Conservation (phyloP, 1,140 invertebrate genomes). For the Brachionus sp. region DNA sequence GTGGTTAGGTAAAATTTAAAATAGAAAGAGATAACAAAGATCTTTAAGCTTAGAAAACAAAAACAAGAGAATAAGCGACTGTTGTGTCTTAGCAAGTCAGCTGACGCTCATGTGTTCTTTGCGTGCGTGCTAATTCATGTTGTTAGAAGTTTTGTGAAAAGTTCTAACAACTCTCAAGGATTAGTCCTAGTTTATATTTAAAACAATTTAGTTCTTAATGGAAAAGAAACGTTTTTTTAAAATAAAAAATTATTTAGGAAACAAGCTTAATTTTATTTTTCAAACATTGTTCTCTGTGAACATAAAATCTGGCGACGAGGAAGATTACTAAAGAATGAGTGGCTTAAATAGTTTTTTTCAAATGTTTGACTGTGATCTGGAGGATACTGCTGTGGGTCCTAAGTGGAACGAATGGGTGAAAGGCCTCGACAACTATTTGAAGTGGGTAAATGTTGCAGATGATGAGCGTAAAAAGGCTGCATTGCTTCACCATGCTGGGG, state of each 20-base stretch:
- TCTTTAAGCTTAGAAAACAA: too few relatives aligned
- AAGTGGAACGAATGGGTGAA: background rate
- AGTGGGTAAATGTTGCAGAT: background rate
- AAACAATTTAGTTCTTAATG: background rate
- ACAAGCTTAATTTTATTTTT: background rate
- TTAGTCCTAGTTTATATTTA: background rate
- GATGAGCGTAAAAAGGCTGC: background rate
- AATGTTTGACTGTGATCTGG: background rate
- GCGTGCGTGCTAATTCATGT: background rate
- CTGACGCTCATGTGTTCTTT: background rate
- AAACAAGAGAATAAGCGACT: too few relatives aligned
- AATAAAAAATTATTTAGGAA: background rate
- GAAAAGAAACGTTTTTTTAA: background rate
- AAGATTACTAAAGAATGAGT: background rate
- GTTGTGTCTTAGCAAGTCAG: background rate
- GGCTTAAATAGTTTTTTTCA: background rate
- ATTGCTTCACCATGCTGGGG: background rate
- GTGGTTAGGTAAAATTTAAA: too few relatives aligned
- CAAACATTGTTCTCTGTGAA: too few relatives aligned
- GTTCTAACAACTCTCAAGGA: background rate
- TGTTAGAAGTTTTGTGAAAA: background rate
- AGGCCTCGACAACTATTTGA: background rate
- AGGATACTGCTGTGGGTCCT: background rate
- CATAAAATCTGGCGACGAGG: conserved; percentile 18
- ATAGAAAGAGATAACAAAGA: too few relatives aligned